Percentiles rank a stretch among this genome's conserved stretches.
Conservation (phyloP, 2,113 vertebrate genomes). For the Indri indri region DNA sequence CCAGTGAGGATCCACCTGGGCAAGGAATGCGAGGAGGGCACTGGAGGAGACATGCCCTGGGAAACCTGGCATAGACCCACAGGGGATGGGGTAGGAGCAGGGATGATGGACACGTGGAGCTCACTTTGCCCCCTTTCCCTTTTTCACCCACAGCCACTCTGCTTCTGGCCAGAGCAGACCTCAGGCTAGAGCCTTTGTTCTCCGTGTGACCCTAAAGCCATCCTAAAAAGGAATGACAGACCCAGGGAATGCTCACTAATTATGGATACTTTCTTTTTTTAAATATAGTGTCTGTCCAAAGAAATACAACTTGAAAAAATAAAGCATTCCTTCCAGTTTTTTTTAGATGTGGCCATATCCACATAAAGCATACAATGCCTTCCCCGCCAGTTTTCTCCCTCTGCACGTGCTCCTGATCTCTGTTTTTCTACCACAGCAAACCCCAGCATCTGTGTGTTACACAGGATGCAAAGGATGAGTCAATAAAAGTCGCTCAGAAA, state of each 20-base stretch:
- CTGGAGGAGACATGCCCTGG: accelerated
- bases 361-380: neutral
- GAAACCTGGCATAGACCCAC: neutral
- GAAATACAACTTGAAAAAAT: neutral
- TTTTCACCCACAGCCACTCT: neutral
- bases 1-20: accelerated
- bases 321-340: neutral
- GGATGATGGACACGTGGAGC: accelerated
- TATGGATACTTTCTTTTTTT: neutral
- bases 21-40: neutral
- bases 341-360: neutral
- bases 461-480: neutral
- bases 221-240: neutral
- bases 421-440: neutral
- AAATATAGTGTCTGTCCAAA: neutral
- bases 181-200: neutral
- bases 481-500: neutral
- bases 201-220: neutral
- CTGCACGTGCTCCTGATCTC: neutral
- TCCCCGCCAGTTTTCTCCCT: neutral
- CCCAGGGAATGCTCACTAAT: neutral
- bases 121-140: neutral
- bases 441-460: neutral
- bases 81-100: neutral
- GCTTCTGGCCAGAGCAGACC: neutral